phyloP scores from a whole-genome alignment of 2,797 vertebrate species.

The Thripadectes ignobilis region DNA sequence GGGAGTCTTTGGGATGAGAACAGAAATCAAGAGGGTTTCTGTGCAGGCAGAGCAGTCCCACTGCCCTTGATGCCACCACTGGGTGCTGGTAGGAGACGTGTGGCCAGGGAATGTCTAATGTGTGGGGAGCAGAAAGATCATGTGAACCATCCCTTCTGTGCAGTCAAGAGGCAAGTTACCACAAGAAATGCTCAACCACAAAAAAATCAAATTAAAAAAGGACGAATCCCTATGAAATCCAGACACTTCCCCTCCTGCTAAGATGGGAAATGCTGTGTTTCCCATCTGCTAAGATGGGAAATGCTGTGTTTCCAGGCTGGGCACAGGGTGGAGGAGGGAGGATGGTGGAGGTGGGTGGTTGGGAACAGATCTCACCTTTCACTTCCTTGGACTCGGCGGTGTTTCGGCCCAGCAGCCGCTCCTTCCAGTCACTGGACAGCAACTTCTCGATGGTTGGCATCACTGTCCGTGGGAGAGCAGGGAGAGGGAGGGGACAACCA shows the following conservation, averaged over 20 bases:
- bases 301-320: accelerated
- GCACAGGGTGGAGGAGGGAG: accelerated
- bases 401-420: slow-evolving; percentile 86
- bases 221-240: accelerated
- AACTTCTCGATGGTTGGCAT: slow-evolving; percentile 96
- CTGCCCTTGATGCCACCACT: too few species aligned
- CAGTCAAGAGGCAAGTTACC: neutral
- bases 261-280: accelerated
- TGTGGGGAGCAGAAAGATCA: accelerated
- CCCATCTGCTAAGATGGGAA: neutral
- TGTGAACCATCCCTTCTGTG: accelerated
- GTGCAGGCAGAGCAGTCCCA: neutral
- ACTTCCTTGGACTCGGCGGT: slow-evolving; percentile 82
- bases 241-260: neutral
- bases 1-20: neutral
- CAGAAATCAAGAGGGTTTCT: neutral
- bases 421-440: slow-evolving; percentile 91
- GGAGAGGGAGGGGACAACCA: neutral
- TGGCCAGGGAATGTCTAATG: accelerated
- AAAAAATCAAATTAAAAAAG: neutral
- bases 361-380: slow-evolving; percentile 82
- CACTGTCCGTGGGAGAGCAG: slow-evolving; percentile 68
- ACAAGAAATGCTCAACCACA: too few species aligned
- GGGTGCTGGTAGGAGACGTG: neutral
- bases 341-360: neutral